Conservation (phyloP, 2,888 invertebrate species). For the Cosmorhoe ocellata region DNA sequence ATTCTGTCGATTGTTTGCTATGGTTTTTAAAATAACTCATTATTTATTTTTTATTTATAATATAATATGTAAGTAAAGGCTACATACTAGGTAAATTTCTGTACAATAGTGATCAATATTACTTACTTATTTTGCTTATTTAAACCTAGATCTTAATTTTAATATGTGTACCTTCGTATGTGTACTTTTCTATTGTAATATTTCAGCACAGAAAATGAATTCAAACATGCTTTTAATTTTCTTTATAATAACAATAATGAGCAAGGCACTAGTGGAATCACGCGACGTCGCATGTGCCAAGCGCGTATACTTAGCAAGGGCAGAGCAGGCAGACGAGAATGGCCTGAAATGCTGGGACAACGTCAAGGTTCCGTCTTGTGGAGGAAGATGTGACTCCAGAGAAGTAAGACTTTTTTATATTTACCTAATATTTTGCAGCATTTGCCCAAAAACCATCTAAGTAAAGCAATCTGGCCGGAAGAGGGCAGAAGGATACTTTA, state of each 20-base stretch:
- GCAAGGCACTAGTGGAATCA: slow-evolving; percentile 2
- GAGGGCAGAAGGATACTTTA: too few relatives aligned
- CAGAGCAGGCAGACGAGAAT: slow-evolving; percentile 83
- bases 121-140: too few relatives aligned
- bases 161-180: too few relatives aligned
- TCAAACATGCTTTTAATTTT: slow-evolving; percentile 4
- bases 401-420: slow-evolving; percentile 77
- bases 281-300: slow-evolving; percentile 77
- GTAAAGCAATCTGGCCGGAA: too few relatives aligned
- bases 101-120: too few relatives aligned
- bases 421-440: background rate
- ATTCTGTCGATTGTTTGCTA: too few relatives aligned
- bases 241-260: slow-evolving; percentile 13
- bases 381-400: slow-evolving; percentile 92
- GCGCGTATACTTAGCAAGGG: slow-evolving; percentile 85
- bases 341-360: slow-evolving; percentile 89
- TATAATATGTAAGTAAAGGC: too few relatives aligned
- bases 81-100: too few relatives aligned
- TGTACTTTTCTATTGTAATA: background rate
- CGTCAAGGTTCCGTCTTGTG: slow-evolving; percentile 89
- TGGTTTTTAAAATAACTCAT: too few relatives aligned
- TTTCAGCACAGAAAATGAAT: slow-evolving; percentile 16
- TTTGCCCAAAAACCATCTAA: too few relatives aligned
- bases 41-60: too few relatives aligned
- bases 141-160: too few relatives aligned